phyloP scores from a whole-genome alignment of 1,140 invertebrate genomes.

The Drosophila guanche region DNA sequence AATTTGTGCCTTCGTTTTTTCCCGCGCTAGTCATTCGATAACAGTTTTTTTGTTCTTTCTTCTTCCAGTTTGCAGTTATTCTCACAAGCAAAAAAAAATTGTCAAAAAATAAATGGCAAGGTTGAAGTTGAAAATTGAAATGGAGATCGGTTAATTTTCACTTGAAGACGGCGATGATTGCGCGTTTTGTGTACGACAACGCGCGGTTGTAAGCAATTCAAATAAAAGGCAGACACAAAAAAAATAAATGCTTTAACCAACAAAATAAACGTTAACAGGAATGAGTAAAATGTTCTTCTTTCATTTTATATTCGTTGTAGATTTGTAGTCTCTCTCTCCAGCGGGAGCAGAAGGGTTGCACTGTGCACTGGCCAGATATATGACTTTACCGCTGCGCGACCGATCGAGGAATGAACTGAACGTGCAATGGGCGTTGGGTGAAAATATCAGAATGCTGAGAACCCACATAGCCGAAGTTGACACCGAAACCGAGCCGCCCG shows the following conservation, averaged over 20 bases:
- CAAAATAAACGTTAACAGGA: background rate
- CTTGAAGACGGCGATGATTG: slow-evolving; percentile 4
- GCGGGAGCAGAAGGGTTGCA: slow-evolving; percentile 6
- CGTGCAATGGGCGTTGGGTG: slow-evolving; percentile 60
- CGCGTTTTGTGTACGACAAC: background rate
- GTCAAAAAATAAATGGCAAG: slow-evolving; percentile 14
- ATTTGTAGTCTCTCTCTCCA: background rate
- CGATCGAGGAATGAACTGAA: slow-evolving; percentile 74
- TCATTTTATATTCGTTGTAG: background rate
- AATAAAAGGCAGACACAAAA: background rate
- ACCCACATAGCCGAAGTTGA: slow-evolving; percentile 2
- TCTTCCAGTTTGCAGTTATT: slow-evolving; percentile 6
- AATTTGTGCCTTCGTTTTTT: slow-evolving; percentile 39
- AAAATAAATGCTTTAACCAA: background rate
- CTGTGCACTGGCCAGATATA: slow-evolving; percentile 20
- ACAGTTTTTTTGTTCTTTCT: slow-evolving; percentile 1
- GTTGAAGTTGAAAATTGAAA: slow-evolving; percentile 8
- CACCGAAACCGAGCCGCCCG: no score
- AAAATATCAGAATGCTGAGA: slow-evolving; percentile 43
- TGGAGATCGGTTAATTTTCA: slow-evolving; percentile 11
- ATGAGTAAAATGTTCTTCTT: background rate
- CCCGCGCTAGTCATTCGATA: slow-evolving; percentile 8
- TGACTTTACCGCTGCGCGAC: slow-evolving; percentile 63
- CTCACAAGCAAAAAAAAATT: slow-evolving; percentile 35
- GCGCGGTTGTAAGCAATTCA: slow-evolving; percentile 1